Evolutionary conservation across 2,888 invertebrate species (phyloP), one percentile per base, ranked within the genome.

Genomic region (Drepanosiphum platanoidis): DNA sequence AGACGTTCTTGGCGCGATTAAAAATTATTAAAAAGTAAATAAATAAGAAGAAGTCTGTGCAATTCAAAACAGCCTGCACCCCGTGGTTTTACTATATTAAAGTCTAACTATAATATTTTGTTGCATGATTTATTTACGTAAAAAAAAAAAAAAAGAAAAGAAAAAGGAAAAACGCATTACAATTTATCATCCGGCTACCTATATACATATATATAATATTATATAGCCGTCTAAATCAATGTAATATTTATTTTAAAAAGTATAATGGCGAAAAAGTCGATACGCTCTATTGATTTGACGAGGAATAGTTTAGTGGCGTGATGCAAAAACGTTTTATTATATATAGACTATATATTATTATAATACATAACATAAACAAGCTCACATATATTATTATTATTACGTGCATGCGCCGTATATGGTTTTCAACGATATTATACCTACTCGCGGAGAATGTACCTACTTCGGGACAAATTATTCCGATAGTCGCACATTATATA

Each of bases 401-500:
- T 27, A 42, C 8, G 27, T 72, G 22, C 8, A 42, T 36, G 15
- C 32, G n/a, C 79, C 79, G 18, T 79, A 79, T 79, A 79, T 68
- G 79, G 79, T 34, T 79, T 68, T 79, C 34, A 64, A 78, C 5
- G 27, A 71, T n/a, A 7, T 79, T 68, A 46, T 34, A 34, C 70
- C 58, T n/a, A n/a, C n/a, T n/a, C n/a, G n/a, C n/a, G 15, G 7
- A 5, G 32, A 42, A 82, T 61, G 36, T 22, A 27, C 3, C 27
- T 52, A 5, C 5, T 1, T 34, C 7, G 11, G 52, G 80, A 80
- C 80, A 80, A 80, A 80, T 80, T 80, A 70, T 82, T 39, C 81
- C 61, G 61, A 82, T 61, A 72, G 71, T 72, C 52, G 80, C 39
- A 68, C 80, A 52, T 68, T n/a, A n/a, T n/a, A n/a, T n/a, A n/a